A percentile compares a stretch with the other conserved stretches of the same genome.
phyloP scores from a whole-genome alignment of 2,888 invertebrate species.

The Rapana venosa region DNA sequence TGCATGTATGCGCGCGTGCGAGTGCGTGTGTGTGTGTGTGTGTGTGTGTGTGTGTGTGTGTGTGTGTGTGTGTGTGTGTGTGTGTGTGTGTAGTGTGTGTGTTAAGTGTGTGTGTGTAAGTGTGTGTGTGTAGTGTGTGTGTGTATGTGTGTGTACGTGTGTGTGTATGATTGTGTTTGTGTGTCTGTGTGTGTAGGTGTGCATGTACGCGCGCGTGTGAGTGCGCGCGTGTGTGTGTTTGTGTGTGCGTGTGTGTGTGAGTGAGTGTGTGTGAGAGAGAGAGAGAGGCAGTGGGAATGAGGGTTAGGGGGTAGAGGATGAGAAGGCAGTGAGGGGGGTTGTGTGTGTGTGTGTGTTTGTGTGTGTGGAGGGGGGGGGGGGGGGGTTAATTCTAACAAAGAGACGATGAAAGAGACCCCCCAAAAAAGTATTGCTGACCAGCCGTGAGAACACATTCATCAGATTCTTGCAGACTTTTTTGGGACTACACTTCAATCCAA shows the following conservation, averaged over 20 bases:
- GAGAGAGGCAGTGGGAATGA: neutral
- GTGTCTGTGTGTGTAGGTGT: neutral
- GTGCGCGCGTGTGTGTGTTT: slow-evolving; percentile 11
- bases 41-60: neutral
- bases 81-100: neutral
- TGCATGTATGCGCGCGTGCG: neutral
- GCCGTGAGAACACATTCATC: no score
- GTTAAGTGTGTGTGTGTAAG: neutral
- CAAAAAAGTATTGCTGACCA: no score
- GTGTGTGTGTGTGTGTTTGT: no score
- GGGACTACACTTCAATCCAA: no score
- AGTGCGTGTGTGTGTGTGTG: slow-evolving; percentile 14
- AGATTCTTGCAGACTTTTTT: no score
- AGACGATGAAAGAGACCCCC: no score
- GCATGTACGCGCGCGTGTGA: neutral
- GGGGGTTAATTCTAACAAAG: no score
- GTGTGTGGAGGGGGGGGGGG: no score
- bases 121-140: neutral
- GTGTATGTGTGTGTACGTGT: no score
- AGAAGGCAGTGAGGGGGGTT: no score
- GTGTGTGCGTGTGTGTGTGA: neutral
- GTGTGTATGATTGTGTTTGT: neutral
- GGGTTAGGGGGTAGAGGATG: neutral
- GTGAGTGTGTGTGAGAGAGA: neutral
- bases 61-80: neutral